Percentiles rank a stretch among this genome's conserved stretches.
Evolutionary conservation across 2,888 invertebrate species (phyloP).

Genomic region (Crocallis elinguaria): DNA sequence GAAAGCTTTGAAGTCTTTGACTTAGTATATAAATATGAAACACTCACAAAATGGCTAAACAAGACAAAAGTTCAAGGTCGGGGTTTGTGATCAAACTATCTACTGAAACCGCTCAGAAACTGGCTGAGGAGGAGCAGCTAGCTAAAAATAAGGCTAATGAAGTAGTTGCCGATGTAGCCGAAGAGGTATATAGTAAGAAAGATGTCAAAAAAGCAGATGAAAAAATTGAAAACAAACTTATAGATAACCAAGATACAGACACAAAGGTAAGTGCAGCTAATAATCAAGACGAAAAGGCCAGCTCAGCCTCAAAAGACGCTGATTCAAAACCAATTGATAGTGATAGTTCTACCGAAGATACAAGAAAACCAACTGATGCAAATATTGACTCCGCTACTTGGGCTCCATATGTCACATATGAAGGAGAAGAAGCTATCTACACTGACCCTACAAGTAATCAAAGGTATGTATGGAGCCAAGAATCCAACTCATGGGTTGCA

Average conservation of each 20-base stretch:
- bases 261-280: not conserved
- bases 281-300: not conserved
- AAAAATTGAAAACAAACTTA: not conserved
- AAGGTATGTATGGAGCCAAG: constrained; percentile 87
- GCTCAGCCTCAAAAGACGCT: not conserved
- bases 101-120: constrained; percentile 76
- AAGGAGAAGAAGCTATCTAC: constrained; percentile 89
- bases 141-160: constrained; percentile 39
- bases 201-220: constrained; percentile 5
- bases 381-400: constrained; percentile 45
- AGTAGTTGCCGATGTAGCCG: constrained; percentile 16
- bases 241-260: constrained; percentile 1
- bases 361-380: constrained; percentile 13
- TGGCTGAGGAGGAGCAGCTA: constrained; percentile 65
- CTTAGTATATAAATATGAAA: not conserved
- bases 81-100: constrained; percentile 80
- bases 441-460: constrained; percentile 89
- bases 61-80: constrained; percentile 60
- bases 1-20: not conserved
- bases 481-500: constrained; percentile 79
- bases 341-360: not conserved
- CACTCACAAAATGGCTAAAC: constrained; percentile 56
- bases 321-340: not conserved
- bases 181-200: not conserved
- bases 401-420: constrained; percentile 87